Evolutionary conservation across 2,797 vertebrate genomes (phyloP).

Genomic region (Myotis findleyi): DNA sequence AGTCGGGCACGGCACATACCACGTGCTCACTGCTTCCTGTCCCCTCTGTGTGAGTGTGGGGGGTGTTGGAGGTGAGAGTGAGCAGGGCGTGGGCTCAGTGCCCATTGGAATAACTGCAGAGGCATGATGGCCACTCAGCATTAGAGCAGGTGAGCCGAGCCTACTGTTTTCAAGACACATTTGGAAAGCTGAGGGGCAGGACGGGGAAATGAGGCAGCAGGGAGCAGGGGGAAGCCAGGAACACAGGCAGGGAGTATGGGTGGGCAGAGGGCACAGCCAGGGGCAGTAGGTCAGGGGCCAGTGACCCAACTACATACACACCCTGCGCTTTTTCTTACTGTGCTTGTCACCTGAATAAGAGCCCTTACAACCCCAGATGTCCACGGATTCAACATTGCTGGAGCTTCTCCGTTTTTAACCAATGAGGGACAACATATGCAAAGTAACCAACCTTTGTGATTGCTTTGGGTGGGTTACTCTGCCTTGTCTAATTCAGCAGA

Average conservation of each 20-base stretch:
- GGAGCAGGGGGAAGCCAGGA: not conserved
- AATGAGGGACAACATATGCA: not conserved
- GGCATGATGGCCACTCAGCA: not conserved
- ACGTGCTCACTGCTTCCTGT: not conserved
- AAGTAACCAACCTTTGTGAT: not conserved
- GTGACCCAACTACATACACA: not conserved
- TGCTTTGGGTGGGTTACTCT: not conserved
- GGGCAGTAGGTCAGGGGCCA: not conserved
- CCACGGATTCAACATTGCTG: not conserved
- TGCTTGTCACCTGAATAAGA: not conserved
- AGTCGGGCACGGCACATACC: not conserved
- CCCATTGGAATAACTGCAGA: not conserved
- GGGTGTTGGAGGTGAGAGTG: not conserved
- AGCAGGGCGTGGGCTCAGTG: not conserved
- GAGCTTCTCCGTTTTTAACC: not conserved
- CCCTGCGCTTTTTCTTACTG: accelerated
- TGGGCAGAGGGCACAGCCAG: accelerated
- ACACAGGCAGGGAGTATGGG: not conserved
- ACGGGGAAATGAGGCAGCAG: not conserved
- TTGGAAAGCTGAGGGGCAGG: not conserved
- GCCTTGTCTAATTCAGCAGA: not conserved
- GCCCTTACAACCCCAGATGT: not conserved
- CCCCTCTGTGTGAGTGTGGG: too few species aligned
- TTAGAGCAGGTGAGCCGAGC: not conserved
- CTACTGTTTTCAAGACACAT: not conserved